Conservation (phyloP, 2,797 vertebrate species). For the Onychomys torridus region DNA sequence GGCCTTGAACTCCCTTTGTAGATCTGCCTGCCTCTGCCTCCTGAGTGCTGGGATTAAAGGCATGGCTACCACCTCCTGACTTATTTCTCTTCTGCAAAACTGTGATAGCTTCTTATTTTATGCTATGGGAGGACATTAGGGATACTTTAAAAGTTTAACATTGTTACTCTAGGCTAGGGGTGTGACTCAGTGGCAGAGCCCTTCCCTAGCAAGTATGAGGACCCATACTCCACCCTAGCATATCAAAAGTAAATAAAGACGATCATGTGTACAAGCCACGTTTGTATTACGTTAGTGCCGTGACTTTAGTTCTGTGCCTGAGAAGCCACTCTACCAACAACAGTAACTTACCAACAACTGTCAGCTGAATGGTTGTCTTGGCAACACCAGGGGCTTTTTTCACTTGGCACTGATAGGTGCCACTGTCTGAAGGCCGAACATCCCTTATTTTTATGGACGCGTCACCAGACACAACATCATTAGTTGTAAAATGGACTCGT, state of each 20-base stretch:
- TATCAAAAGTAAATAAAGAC: neutral
- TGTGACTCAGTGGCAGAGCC: neutral
- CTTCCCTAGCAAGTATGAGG: neutral
- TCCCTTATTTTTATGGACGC: constrained; percentile 92
- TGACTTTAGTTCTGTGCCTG: neutral
- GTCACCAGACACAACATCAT: constrained; percentile 92
- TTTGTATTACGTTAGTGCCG: neutral
- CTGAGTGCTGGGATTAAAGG: neutral
- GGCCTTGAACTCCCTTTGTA: neutral
- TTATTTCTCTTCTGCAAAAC: neutral
- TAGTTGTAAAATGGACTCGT: constrained; percentile 92
- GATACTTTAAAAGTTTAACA: neutral
- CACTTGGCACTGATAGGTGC: constrained; percentile 95
- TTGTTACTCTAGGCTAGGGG: neutral
- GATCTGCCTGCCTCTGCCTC: neutral
- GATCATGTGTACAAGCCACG: neutral
- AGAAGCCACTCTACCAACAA: neutral
- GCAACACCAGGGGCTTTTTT: constrained; percentile 94
- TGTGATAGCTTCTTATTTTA: neutral
- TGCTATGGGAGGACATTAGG: neutral
- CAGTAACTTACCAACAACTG: constrained; percentile 92
- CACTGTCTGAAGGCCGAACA: constrained; percentile 91
- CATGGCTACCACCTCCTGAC: neutral
- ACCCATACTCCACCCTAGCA: no score
- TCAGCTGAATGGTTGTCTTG: constrained; percentile 92